Percentiles rank a stretch among this genome's conserved stretches.
phyloP scores from a whole-genome alignment of 2,113 vertebrate genomes.

The Passer montanus region DNA sequence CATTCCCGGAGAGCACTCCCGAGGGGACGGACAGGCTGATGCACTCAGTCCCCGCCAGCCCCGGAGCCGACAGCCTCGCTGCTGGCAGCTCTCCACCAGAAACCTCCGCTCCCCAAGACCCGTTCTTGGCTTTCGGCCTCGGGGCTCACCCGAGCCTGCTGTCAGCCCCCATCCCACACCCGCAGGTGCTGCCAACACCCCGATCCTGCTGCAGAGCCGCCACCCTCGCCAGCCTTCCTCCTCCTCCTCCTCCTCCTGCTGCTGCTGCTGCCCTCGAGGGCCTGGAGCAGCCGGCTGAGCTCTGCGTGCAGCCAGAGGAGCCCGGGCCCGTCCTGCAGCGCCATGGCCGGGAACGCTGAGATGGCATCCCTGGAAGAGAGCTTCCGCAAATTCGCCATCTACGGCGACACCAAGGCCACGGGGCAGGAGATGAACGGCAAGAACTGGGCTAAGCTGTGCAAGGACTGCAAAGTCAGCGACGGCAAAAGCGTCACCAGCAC shows the following conservation, averaged over 20 bases:
- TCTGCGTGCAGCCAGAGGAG: background rate
- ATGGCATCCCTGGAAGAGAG: constrained; percentile 81
- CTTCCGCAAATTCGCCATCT: constrained; percentile 91
- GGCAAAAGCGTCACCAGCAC: constrained; percentile 87
- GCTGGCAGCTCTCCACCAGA: background rate
- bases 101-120: background rate
- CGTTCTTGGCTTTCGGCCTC: background rate
- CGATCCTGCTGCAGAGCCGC: background rate
- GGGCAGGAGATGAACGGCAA: constrained; percentile 94
- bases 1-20: background rate
- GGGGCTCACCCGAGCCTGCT: background rate
- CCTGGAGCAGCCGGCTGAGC: background rate
- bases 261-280: background rate
- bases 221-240: background rate
- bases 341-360: constrained; percentile 84
- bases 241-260: background rate
- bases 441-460: constrained; percentile 98
- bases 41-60: background rate
- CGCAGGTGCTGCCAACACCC: background rate
- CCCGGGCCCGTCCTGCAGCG: background rate
- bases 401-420: constrained; percentile 88
- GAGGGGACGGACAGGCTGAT: background rate
- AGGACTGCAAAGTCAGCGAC: constrained; percentile 91
- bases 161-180: background rate
- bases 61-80: background rate